phyloP scores from a whole-genome alignment of 2,797 vertebrate genomes.

The Oreortyx pictus region DNA sequence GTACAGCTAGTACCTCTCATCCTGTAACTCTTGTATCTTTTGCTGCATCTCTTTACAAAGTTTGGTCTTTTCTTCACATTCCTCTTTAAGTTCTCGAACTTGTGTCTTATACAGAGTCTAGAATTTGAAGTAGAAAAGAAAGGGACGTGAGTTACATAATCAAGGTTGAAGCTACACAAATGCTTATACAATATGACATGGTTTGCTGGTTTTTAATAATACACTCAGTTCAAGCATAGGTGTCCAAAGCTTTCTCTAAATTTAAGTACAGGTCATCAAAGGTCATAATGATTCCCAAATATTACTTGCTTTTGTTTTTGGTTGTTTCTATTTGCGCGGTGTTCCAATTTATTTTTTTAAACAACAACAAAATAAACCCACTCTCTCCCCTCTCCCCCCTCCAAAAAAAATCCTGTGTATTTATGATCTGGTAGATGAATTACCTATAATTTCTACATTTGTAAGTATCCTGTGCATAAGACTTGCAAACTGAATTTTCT shows the following conservation, averaged over 20 bases:
- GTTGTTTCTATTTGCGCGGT: too few relatives aligned
- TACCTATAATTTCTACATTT: not conserved
- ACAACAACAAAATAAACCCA: not conserved
- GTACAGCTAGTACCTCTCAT: slow-evolving; percentile 86
- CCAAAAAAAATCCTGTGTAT: not conserved
- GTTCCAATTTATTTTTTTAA: not conserved
- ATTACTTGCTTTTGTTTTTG: not conserved
- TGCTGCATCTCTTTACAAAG: slow-evolving; percentile 88
- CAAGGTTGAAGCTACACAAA: not conserved
- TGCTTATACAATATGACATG: not conserved
- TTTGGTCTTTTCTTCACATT: slow-evolving; percentile 90
- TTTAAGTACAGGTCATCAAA: not conserved
- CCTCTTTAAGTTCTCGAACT: slow-evolving; percentile 94
- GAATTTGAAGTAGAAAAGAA: slow-evolving; percentile 38
- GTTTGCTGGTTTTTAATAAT: not conserved
- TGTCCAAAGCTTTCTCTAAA: not conserved
- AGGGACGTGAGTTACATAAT: not conserved
- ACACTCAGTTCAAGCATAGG: not conserved
- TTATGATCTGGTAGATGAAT: not conserved
- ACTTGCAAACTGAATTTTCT: not conserved
- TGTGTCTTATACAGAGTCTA: slow-evolving; percentile 98
- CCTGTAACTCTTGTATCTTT: slow-evolving; percentile 89
- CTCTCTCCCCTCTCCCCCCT: too few relatives aligned
- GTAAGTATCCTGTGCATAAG: not conserved
- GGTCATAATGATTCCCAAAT: not conserved